Conservation (phyloP, 2,888 invertebrate species). For the Muscina levida region DNA sequence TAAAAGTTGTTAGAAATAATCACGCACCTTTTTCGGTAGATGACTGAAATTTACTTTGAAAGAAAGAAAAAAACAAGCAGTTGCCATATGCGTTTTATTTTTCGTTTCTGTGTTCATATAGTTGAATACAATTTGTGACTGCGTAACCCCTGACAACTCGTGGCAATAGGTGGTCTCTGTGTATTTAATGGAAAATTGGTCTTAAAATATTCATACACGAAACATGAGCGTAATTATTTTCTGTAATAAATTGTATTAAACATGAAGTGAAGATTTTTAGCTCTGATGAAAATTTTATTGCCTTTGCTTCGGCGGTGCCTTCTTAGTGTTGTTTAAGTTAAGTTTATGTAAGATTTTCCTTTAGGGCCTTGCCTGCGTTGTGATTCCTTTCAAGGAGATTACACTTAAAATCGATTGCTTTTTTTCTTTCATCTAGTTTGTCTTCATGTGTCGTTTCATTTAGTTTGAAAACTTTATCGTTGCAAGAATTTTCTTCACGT, state of each 20-base stretch:
- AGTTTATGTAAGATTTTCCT: slow-evolving; percentile 19
- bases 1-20: too few relatives aligned
- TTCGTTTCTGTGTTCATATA: background rate
- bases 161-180: background rate
- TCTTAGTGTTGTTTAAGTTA: background rate
- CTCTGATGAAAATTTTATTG: slow-evolving; percentile 21
- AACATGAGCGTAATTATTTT: background rate
- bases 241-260: slow-evolving; percentile 20
- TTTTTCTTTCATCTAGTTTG: slow-evolving; percentile 1
- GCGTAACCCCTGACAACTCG: background rate
- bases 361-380: too few relatives aligned
- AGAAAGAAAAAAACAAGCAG: background rate
- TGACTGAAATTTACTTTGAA: background rate
- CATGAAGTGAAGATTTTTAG: slow-evolving; percentile 26
- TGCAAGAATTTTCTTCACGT: slow-evolving; percentile 20
- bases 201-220: slow-evolving; percentile 21
- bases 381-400: slow-evolving; percentile 17
- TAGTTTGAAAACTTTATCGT: slow-evolving; percentile 38
- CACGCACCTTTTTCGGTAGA: background rate
- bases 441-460: background rate
- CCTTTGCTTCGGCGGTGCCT: background rate
- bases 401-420: slow-evolving; percentile 33
- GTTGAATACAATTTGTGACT: background rate
- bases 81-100: background rate
- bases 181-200: background rate